Conservation (phyloP, 1,140 invertebrate genomes). For the Drosophila cardini region DNA sequence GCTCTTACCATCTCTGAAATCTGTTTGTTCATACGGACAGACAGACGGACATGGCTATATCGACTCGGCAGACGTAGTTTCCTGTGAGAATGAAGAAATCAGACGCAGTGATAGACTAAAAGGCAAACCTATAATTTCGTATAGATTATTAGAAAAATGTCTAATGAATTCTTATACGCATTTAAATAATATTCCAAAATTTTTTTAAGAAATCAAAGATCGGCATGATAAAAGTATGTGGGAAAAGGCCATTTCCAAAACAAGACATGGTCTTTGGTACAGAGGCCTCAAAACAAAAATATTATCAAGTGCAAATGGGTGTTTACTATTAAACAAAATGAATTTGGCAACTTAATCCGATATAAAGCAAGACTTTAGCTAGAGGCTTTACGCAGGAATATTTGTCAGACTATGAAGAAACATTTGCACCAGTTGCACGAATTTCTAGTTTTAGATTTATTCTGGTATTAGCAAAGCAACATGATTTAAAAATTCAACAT, state of each 20-base stretch:
- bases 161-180: slow-evolving; percentile 55
- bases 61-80: no score
- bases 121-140: slow-evolving; percentile 41
- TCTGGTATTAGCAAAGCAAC: no score
- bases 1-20: no score
- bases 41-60: no score
- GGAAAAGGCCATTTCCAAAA: slow-evolving; percentile 76
- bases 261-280: slow-evolving; percentile 83
- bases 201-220: slow-evolving; percentile 73
- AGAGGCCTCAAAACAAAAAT: slow-evolving; percentile 80
- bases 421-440: not conserved
- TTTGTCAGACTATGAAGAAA: slow-evolving; percentile 56
- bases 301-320: slow-evolving; percentile 79
- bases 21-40: no score
- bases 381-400: slow-evolving; percentile 83
- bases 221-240: slow-evolving; percentile 69
- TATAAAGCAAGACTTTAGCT: slow-evolving; percentile 85
- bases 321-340: slow-evolving; percentile 75
- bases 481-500: no score
- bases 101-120: slow-evolving; percentile 50
- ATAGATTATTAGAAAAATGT: slow-evolving; percentile 46
- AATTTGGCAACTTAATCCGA: slow-evolving; percentile 68
- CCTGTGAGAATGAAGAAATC: no score
- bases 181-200: slow-evolving; percentile 53
- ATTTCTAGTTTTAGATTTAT: no score